Base-by-base conservation (phyloP, 2,113 vertebrate genomes). In the Furnarius figulus region DNA sequence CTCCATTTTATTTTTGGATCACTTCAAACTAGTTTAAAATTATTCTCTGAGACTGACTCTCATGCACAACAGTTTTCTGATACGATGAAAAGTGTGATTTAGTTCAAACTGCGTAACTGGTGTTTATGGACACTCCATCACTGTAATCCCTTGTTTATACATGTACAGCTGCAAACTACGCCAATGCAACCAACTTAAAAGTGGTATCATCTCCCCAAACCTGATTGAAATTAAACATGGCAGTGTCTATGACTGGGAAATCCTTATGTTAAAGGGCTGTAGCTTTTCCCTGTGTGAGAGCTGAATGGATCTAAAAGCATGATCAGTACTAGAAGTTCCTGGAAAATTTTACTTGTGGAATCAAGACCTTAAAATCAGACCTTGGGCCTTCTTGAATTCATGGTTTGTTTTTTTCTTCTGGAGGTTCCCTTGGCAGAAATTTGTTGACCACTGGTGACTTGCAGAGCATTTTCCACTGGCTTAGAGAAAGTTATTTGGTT, bases 51-150 rank as follows among this genome's bases (percentile, higher is more conserved):
- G 52, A 10, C 37, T 2, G 4, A 3, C 27, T 65, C 61, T 81
- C 47, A 31, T 13, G 49, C 44, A 61, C 66, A 82, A n/a, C 16
- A 40, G 16, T 68, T 96, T 94, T 93, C 58, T 72, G 52, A 93
- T 87, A 71, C 3, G 70, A 87, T 75, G 90, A 96, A 89, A 96
- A 53, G 61, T 85, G 23, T 89, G 88, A 89, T 85, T 94, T 89
- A 87, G 47, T 85, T 92, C 80, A 90, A 92, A 88, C 83, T 58
- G 25, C 37, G 2, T 61, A 87, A 86, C 73, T 75, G 44, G 31
- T 86, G 59, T 93, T 93, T 89, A 81, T 79, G 73, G 84, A 30
- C 62, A 89, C 73, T 89, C 84, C 66, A 72, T 96, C 92, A 90
- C 61, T 21, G 13, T 94, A 94, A 93, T 92, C 61, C 65, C 49